phyloP scores from a whole-genome alignment of 2,888 invertebrate genomes.

The Dasypolia templi region DNA sequence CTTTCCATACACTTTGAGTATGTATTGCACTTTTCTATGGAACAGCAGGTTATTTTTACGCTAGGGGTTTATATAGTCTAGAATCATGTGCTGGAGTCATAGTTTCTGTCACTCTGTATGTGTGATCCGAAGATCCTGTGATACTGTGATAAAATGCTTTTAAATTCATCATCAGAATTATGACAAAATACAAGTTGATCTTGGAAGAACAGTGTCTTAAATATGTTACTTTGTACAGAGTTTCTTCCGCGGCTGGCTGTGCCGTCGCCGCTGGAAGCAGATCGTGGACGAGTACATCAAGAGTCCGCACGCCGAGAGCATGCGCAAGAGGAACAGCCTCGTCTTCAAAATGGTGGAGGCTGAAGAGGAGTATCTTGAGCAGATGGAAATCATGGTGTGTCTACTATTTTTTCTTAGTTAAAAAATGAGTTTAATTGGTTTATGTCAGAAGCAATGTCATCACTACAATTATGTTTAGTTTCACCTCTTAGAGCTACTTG shows the following conservation, averaged over 20 bases:
- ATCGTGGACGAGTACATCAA: conserved; percentile 98
- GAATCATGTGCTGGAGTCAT: too few species aligned
- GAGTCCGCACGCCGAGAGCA: conserved; percentile 98
- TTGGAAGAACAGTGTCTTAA: not conserved
- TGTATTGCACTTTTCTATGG: too few species aligned
- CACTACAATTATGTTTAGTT: not conserved
- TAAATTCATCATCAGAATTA: not conserved
- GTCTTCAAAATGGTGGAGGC: conserved; percentile 98
- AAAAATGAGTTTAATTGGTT: not conserved
- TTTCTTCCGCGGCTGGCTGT: conserved; percentile 98
- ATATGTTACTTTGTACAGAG: conserved; percentile 90
- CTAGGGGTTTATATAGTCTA: too few species aligned
- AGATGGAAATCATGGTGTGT: conserved; percentile 93
- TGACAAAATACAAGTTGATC: not conserved
- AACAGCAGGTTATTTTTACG: too few species aligned
- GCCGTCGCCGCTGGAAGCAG: conserved; percentile 97
- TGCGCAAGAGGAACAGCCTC: conserved; percentile 97
- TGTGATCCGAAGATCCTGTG: not conserved
- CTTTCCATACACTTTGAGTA: too few species aligned
- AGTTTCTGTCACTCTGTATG: not conserved
- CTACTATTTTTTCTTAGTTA: not conserved
- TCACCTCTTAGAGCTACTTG: not conserved
- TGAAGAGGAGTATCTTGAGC: conserved; percentile 97
- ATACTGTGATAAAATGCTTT: not conserved
- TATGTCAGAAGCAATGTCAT: not conserved